Evolutionary conservation across 2,113 vertebrate genomes (phyloP).

Genomic region (Rhizomys pruinosus): DNA sequence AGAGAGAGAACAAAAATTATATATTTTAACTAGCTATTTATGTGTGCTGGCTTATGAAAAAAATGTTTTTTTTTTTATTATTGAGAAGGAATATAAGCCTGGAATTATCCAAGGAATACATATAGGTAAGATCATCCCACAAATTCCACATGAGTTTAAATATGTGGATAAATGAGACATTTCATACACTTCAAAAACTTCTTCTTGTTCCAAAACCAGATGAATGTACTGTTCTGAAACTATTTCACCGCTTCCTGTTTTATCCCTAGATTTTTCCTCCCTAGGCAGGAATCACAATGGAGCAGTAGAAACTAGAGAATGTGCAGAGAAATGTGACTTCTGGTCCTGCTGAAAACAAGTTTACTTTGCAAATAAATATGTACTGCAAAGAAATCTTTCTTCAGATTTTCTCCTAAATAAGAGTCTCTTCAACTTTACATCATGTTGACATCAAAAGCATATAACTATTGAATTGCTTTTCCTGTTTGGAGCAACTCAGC

Average conservation of each 20-base stretch:
- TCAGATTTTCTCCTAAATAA: constrained; percentile 52
- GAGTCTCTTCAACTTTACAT: constrained; percentile 44
- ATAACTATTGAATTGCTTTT: constrained; percentile 43
- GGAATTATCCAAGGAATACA: neutral
- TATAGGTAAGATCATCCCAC: neutral
- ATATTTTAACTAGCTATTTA: neutral
- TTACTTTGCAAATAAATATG: constrained; percentile 54
- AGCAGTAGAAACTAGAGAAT: neutral
- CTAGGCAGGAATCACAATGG: neutral
- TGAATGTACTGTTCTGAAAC: neutral
- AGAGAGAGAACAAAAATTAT: rapidly evolving
- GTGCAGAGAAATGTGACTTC: neutral
- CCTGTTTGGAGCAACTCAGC: constrained; percentile 28
- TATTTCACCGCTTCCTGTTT: neutral
- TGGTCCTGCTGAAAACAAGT: constrained; percentile 8
- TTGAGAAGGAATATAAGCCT: neutral
- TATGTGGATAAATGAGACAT: neutral
- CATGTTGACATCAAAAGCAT: constrained; percentile 68
- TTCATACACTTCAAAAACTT: neutral
- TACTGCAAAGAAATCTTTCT: constrained; percentile 56
- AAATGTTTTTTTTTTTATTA: neutral
- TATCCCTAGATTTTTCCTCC: neutral
- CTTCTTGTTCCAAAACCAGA: neutral
- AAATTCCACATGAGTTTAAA: neutral
- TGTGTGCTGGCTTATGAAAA: neutral